Evolutionary conservation across 2,888 invertebrate species (phyloP).

Genomic region (Agriotes lineatus): DNA sequence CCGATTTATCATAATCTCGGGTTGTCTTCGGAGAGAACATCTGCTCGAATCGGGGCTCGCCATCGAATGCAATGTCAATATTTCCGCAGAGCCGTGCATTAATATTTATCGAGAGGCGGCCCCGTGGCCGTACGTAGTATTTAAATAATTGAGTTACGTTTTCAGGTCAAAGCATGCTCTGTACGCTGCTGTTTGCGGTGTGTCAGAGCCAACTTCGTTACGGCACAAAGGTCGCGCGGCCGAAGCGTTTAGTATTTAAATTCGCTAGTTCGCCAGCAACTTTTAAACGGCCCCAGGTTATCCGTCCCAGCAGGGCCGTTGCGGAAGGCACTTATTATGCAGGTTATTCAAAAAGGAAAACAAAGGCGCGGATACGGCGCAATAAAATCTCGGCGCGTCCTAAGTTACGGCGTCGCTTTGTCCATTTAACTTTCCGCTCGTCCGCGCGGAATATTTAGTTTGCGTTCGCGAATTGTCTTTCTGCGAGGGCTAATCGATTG

Average conservation of each 20-base stretch:
- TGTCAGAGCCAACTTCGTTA: not conserved
- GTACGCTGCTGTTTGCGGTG: constrained; percentile 1
- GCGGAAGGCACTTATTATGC: constrained; percentile 10
- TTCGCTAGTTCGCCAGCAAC: no score
- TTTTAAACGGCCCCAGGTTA: no score
- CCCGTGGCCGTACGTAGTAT: constrained; percentile 16
- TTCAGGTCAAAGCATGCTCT: constrained; percentile 21
- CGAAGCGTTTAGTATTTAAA: no score
- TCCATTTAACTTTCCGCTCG: constrained; percentile 59
- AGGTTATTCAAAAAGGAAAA: constrained; percentile 28
- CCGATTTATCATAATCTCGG: constrained; percentile 3
- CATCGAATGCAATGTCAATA: constrained; percentile 22
- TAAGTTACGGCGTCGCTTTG: constrained; percentile 55
- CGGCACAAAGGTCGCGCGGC: no score
- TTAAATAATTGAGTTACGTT: constrained; percentile 30
- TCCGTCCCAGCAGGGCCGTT: not conserved
- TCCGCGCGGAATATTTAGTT: constrained; percentile 60
- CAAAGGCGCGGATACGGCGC: constrained; percentile 25
- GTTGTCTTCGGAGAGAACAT: constrained; percentile 1
- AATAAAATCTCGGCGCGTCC: constrained; percentile 42
- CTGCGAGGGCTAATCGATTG: constrained; percentile 51
- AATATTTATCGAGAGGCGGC: constrained; percentile 24
- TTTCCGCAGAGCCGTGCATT: constrained; percentile 16
- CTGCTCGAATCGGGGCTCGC: not conserved
- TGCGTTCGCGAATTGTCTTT: constrained; percentile 56